Conservation (phyloP, 2,888 invertebrate species). For the Rhopalosiphum nymphaeae region DNA sequence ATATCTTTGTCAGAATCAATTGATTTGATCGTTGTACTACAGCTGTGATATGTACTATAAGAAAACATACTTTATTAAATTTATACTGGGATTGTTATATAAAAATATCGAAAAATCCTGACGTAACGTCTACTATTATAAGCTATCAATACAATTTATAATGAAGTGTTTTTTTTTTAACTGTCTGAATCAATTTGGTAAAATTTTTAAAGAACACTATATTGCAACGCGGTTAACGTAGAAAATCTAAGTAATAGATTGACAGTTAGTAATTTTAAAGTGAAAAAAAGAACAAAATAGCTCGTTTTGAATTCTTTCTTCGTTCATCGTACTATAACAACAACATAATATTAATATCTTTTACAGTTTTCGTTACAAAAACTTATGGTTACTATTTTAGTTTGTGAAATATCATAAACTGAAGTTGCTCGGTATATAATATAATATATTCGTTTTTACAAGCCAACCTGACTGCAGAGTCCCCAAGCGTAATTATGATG, state of each 20-base stretch:
- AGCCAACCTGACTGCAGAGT: neutral
- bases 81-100: neutral
- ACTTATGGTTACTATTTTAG: neutral
- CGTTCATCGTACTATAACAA: neutral
- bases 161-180: neutral
- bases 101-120: neutral
- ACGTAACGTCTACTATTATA: neutral
- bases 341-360: neutral
- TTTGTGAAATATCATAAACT: neutral
- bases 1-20: neutral
- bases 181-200: neutral
- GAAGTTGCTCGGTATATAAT: neutral
- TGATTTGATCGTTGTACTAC: neutral
- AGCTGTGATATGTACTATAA: neutral
- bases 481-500: conserved; percentile 7
- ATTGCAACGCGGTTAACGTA: neutral
- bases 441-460: neutral
- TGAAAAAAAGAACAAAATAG: neutral
- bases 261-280: neutral
- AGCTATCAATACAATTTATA: neutral
- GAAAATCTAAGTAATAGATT: neutral
- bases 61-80: neutral
- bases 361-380: neutral
- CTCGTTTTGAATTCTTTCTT: neutral
- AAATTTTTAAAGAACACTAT: neutral